Conservation (phyloP, 2,797 vertebrate genomes). For the Carcharodon carcharias region DNA sequence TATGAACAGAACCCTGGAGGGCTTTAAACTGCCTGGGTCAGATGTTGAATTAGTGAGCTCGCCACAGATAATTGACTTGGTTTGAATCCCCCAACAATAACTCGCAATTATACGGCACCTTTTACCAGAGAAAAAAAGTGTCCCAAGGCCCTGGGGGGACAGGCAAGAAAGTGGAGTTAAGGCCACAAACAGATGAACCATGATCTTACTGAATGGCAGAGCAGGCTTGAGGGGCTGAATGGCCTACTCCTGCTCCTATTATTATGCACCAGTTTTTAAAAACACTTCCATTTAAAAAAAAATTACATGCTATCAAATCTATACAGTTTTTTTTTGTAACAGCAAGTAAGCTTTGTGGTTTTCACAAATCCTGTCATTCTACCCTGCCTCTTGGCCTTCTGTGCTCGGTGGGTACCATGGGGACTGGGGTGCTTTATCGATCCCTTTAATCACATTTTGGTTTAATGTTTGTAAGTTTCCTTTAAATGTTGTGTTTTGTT, state of each 20-base stretch:
- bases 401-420: no score
- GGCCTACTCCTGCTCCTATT: no score
- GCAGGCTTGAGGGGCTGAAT: no score
- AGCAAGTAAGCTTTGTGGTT: no score
- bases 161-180: no score
- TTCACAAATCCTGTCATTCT: background rate
- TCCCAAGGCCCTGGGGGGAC: background rate
- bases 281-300: background rate
- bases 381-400: background rate
- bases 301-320: background rate
- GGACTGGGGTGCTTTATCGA: no score
- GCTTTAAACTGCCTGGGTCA: background rate
- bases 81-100: background rate
- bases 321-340: background rate
- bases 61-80: background rate
- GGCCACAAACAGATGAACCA: no score
- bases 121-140: background rate
- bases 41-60: background rate
- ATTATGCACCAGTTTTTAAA: background rate
- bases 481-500: no score
- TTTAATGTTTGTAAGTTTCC: no score
- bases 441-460: no score
- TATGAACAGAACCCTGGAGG: background rate
- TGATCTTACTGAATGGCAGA: no score
- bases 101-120: background rate